Evolutionary conservation across 2,888 invertebrate genomes (phyloP), one percentile per base, ranked within the genome.

Genomic region (Sturmia bella): DNA sequence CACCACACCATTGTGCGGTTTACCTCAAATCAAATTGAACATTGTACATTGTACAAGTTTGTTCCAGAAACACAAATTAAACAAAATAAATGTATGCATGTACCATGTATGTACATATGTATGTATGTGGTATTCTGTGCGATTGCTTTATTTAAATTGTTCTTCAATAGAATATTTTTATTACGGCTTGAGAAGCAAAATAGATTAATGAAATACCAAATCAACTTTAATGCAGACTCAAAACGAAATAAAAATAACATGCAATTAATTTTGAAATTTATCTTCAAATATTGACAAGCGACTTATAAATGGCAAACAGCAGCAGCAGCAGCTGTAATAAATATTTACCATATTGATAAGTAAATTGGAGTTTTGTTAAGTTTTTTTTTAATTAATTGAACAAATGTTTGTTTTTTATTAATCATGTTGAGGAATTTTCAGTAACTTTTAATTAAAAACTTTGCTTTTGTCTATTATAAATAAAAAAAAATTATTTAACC

Each of bases 61-160:
- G 82, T 82, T 82, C 82, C 82, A 82, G 74, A 82, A 82, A 82
- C 82, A 82, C 82, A 82, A 78, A 78, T 82, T 82, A 56, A 41
- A 69, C 32, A 61, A 73, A 43, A 70, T 11, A 59, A 9, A 59
- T n/a, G 2, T 27, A 12, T 50, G n/a, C 7, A 45, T 15, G n/a
- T n/a, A 69, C 56, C 9, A 27, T 27, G 27, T 27, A 27, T 27
- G 3, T 27, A 4, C 6, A 6, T 27, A 27, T 27, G 32, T 7
- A 32, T 32, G 32, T 32, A 32, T 7, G 32, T n/a, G n/a, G n/a
- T n/a, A n/a, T n/a, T n/a, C n/a, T n/a, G n/a, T n/a, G n/a, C n/a
- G n/a, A n/a, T 56, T 48, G n/a, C 45, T 59, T 64, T 41, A 41
- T 19, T 37, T 32, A 32, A 5, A 32, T 43, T 74, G 27, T 74